Base-by-base conservation (phyloP, 2,113 vertebrate genomes). In the Pyxicephalus adspersus region DNA sequence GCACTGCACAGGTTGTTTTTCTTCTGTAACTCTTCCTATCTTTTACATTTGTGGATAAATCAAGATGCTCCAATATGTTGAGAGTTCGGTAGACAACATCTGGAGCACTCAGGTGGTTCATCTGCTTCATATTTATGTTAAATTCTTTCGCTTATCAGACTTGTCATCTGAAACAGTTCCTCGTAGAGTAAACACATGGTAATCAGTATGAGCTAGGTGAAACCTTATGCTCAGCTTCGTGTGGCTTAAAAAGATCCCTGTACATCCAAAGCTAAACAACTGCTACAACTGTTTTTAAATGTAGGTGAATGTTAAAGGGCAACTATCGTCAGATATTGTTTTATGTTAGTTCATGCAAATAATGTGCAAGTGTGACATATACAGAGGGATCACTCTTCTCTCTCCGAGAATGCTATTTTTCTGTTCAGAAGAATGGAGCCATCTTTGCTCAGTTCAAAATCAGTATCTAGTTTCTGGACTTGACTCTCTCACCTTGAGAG, bases 101-200 rank as follows among this genome's bases (percentile, higher is more conserved):
- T 81, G 79, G 79, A 72, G 50, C 13, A 50, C 79, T 81, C 68
- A 81, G 79, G 79, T 73, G 79, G 58, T 65, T 81, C 79, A 55
- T 72, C 79, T 74, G 79, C 70, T 81, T 73, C 58, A 38, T 74
- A 81, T 72, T 81, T 81, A 74, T 73, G 79, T 29, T 81, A 74
- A 81, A 74, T 81, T 81, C 58, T 65, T 65, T 74, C 79, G 50
- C 79, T 81, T 81, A 81, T 81, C 58, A 74, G 78, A 74, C 60
- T 81, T 81, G 79, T 65, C 79, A 74, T 74, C 71, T 45, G 68
- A 64, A 81, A 64, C 54, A 73, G 57, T 73, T 63, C 60, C 50
- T 81, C 25, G 60, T 55, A 55, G 79, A 64, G 68, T 51, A 73
- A 73, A 81, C 79, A 81, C 79, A 73, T 73, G 79, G 79, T 64